Conservation (phyloP, 2,113 vertebrate species). For the Brachyistius frenatus region DNA sequence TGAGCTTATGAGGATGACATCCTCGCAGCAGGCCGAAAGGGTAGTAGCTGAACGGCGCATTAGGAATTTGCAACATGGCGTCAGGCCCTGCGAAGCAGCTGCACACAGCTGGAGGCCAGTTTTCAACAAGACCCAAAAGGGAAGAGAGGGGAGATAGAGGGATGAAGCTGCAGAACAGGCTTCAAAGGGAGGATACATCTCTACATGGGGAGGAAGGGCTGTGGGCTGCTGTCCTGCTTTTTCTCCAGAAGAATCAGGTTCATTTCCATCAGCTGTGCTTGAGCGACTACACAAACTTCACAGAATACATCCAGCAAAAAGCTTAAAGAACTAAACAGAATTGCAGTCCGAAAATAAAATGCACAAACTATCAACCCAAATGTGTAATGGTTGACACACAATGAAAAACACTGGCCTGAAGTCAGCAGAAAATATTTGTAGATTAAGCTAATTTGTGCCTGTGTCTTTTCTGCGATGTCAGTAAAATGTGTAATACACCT, state of each 20-base stretch:
- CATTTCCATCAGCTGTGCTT: constrained; percentile 18
- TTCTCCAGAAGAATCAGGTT: not conserved
- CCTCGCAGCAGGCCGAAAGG: constrained; percentile 34
- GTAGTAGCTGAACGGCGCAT: constrained; percentile 48
- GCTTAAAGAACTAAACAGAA: not conserved
- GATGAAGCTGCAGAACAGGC: constrained; percentile 20
- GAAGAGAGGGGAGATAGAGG: constrained; percentile 31
- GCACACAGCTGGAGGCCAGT: constrained; percentile 81
- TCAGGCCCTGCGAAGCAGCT: constrained; percentile 80
- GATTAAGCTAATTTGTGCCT: not conserved
- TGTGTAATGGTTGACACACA: not conserved
- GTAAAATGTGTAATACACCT: too few species aligned
- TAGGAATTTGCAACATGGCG: constrained; percentile 77
- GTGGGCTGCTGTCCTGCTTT: not conserved
- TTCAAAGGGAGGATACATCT: constrained; percentile 40
- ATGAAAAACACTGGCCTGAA: constrained; percentile 6
- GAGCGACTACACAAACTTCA: not conserved
- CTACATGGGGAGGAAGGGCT: constrained; percentile 14
- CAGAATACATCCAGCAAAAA: not conserved
- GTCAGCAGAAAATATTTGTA: not conserved
- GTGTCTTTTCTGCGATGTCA: not conserved
- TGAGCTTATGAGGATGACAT: constrained; percentile 54
- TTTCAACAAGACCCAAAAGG: constrained; percentile 60
- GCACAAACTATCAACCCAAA: not conserved
- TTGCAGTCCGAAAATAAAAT: not conserved